Base-by-base conservation (phyloP, 2,113 vertebrate genomes). In the Pitta sordida region DNA sequence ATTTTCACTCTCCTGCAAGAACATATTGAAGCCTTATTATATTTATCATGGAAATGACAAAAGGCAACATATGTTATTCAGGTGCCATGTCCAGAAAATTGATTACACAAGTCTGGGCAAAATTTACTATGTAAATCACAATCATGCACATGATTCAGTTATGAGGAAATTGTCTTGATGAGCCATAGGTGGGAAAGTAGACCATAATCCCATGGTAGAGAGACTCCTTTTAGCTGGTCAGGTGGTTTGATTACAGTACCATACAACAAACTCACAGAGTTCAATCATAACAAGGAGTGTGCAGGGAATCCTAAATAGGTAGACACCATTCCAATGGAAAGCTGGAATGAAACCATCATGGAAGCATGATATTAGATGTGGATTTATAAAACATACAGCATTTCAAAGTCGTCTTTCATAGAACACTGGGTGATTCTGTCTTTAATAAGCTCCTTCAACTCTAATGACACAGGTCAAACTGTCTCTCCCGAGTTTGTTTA, bases 1-100 rank as follows among this genome's bases (percentile, higher is more conserved):
- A 18, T 97, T 98, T 93, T 98, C 97, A 21, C 95, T 96, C 71
- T 98, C 98, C 97, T 99, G 96, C 46, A 96, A 90, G 55, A 91
- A 91, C 27, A 92, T 37, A 68, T 80, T 27, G 44, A 86, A 84
- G 18, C 8, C 8, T 13, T 2, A 6, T 97, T 97, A 65, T 90
- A 90, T 82, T 97, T 96, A 87, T 94, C 90, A 62, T 44, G 51
- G 75, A 64, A 81, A 67, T n/a, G 5, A 49, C 41, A 60, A 68
- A 90, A 85, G 16, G 19, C 43, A 59, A 56, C 26, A 78, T 87
- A 75, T 68, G 27, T 90, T 65, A 76, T 46, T 94, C 94, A 36
- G 97, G 91, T 81, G 83, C 89, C 97, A 96, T 76, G 97, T 98
- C 88, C 97, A 97, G 65, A 97, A 73, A 96, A 97, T 91, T 16